A percentile compares a stretch with the other conserved stretches of the same genome.
Evolutionary conservation across 2,888 invertebrate genomes (phyloP).

Genomic region (Mamestra brassicae): DNA sequence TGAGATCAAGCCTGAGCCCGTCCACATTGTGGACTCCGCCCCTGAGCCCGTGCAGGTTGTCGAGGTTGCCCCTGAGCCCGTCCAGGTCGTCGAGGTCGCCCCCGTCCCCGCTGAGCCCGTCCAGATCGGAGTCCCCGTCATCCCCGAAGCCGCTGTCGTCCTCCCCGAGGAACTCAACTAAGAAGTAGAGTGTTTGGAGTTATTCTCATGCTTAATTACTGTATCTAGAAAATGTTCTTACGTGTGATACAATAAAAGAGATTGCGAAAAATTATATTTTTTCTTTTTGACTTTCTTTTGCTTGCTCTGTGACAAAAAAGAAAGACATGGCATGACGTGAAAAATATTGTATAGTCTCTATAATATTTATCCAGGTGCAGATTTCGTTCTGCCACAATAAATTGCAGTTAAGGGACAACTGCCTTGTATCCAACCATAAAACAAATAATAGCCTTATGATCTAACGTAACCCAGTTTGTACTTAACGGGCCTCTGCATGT

Average conservation of each 20-base stretch:
- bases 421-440: neutral
- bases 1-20: slow-evolving; percentile 24
- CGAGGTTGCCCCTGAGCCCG: slow-evolving; percentile 32
- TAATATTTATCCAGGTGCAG: neutral
- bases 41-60: slow-evolving; percentile 48
- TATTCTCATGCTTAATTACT: slow-evolving; percentile 13
- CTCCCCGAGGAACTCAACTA: slow-evolving; percentile 68
- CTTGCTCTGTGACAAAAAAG: neutral
- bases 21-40: slow-evolving; percentile 57
- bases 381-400: neutral
- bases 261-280: slow-evolving; percentile 7
- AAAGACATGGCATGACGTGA: neutral
- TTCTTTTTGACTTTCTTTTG: neutral
- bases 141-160: slow-evolving; percentile 53
- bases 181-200: slow-evolving; percentile 33
- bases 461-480: no score
- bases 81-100: slow-evolving; percentile 28
- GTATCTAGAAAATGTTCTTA: slow-evolving; percentile 33
- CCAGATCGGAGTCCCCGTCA: slow-evolving; percentile 29
- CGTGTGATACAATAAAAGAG: slow-evolving; percentile 43
- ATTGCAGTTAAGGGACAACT: neutral
- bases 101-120: slow-evolving; percentile 42
- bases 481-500: no score
- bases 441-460: no score
- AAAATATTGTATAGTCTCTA: neutral